Evolutionary conservation across 2,113 vertebrate genomes (phyloP), one percentile per base, ranked within the genome.

Genomic region (Xyrauchen texanus): DNA sequence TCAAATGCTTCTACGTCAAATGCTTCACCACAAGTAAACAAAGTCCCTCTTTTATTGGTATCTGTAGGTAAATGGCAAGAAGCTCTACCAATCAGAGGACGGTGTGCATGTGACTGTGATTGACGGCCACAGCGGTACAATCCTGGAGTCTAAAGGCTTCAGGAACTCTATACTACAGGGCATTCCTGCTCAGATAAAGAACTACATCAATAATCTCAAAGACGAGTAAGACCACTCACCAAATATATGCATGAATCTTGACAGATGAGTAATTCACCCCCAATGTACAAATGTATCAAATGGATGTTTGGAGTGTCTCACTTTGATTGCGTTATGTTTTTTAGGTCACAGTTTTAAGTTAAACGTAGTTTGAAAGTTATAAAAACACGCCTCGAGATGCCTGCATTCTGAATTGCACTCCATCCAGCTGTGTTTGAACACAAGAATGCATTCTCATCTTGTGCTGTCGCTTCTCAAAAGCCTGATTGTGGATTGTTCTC

Each of bases 41-140:
- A 62, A 52, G 21, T 53, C 11, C 4, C 8, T 13, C 8, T 63
- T 53, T 86, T 66, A 74, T 75, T 82, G 57, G 8, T 11, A 72
- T 47, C 21, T 16, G 34, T 90, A 99, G 98, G 95, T 97, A 57
- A 96, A 97, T 0, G 91, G 94, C 1, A 92, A 80, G 83, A 95
- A 92, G 87, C 88, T 92, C 77, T 93, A 93, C 81, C 92, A 96
- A 46, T 44, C 88, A 0, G 96, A 98, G 0, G 96, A 99, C 0
- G 98, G 98, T 0, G 87, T 99, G 79, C 94, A 95, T 7, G 84
- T 98, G 84, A 93, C 96, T 0, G 93, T 95, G 53, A 89, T 99
- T 1, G 94, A 97, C 0, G 95, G 96, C 0, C 86, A 90, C 44
- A 87, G 85, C 0, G 98, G 97, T 16, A 95, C 90, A n/a, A 82